phyloP scores from a whole-genome alignment of 1,140 invertebrate genomes.

The Lucilia cuprina region DNA sequence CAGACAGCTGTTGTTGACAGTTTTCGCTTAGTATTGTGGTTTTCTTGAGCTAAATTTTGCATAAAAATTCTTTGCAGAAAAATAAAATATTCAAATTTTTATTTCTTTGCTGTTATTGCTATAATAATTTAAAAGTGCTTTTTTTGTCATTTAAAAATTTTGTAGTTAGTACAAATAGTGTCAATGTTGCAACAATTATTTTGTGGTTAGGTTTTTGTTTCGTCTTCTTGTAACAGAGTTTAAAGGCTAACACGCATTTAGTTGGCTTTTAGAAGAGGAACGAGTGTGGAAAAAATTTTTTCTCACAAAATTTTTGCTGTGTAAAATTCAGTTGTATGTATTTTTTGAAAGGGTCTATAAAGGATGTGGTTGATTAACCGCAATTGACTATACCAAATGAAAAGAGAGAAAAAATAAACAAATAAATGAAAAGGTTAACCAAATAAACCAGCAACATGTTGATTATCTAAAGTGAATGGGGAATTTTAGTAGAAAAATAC shows the following conservation, averaged over 20 bases:
- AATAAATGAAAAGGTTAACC: not conserved
- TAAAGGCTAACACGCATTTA: not conserved
- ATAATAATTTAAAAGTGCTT: not conserved
- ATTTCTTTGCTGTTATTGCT: not conserved
- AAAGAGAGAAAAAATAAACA: not conserved
- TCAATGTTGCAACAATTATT: conserved; percentile 35
- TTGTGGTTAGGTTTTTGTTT: conserved; percentile 3
- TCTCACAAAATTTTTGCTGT: not conserved
- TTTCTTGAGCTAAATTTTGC: not conserved
- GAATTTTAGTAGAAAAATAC: too few species aligned
- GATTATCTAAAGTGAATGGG: too few species aligned
- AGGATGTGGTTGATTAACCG: conserved; percentile 31
- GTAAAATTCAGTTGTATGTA: not conserved
- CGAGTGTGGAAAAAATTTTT: not conserved
- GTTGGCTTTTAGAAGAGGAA: too few species aligned
- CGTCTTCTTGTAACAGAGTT: not conserved
- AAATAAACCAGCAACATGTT: not conserved
- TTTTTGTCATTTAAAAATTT: not conserved
- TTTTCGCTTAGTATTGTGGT: not conserved
- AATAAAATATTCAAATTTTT: not conserved
- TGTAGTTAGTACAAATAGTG: not conserved
- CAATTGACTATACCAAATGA: not conserved
- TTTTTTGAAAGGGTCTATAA: conserved; percentile 3
- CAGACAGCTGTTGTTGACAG: conserved; percentile 3
- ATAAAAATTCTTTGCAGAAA: conserved; percentile 11